Conservation (phyloP, 2,888 invertebrate species). For the Laothoe populi region DNA sequence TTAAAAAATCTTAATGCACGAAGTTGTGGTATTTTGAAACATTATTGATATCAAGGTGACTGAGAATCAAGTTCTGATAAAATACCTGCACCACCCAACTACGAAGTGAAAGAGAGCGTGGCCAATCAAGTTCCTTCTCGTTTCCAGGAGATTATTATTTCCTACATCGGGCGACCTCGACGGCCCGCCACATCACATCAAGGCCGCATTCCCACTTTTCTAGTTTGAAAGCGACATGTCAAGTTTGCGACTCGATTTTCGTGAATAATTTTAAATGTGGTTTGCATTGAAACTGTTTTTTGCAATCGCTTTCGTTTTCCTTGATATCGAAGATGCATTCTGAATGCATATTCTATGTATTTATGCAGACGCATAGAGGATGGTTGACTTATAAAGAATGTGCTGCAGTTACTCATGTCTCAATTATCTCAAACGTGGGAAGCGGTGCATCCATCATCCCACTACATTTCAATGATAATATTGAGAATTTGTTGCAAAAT, state of each 20-base stretch:
- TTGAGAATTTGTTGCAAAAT: conserved; percentile 1
- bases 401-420: conserved; percentile 14
- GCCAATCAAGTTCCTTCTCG: conserved; percentile 49
- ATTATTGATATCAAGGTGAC: conserved; percentile 23
- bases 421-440: conserved; percentile 14
- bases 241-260: conserved; percentile 39
- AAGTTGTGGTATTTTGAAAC: conserved; percentile 8
- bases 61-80: conserved; percentile 27
- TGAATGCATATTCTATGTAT: not conserved
- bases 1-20: not conserved
- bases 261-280: conserved; percentile 50
- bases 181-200: conserved; percentile 29
- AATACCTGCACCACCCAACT: conserved; percentile 35
- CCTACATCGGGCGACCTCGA: conserved; percentile 42
- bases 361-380: not conserved
- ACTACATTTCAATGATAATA: conserved; percentile 1
- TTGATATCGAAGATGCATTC: conserved; percentile 38
- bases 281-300: conserved; percentile 41
- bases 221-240: conserved; percentile 41
- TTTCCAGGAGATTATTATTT: conserved; percentile 41
- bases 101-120: conserved; percentile 45
- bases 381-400: not conserved
- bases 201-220: conserved; percentile 37
- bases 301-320: conserved; percentile 38
- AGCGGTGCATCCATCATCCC: conserved; percentile 2